Evolutionary conservation across 2,797 vertebrate genomes (phyloP), one percentile per base, ranked within the genome.

Genomic region (Protosalanx chinensis): DNA sequence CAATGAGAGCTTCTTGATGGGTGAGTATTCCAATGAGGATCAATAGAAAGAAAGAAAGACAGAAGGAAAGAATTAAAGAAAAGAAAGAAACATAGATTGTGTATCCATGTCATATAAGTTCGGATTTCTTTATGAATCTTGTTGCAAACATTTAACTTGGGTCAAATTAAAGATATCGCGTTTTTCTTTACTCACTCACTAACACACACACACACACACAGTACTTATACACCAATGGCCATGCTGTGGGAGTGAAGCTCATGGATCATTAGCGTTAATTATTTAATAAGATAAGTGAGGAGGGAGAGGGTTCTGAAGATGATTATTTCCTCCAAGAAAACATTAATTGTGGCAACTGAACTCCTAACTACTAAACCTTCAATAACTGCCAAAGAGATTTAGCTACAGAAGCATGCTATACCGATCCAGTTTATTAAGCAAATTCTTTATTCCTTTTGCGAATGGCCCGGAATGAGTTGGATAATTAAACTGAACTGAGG

Each of bases 281-380:
- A 66, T 66, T 66, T 66, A 27, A 66, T 49, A 66, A 66, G 64
- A 49, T 49, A 18, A 65, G 41, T 27, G 64, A 16, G 63, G 63
- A 41, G 18, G 64, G 41, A 16, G 64, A n/a, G 18, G 63, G 33
- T 41, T 27, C 20, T 15, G 6, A 51, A 7, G 46, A 67, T 32
- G 41, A 67, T 16, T 51, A 53, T 67, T 53, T 32, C 41, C 41
- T 67, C 41, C 27, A 51, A 16, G 46, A 67, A 67, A 53, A 32
- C 64, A 30, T 67, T 67, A 15, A 67, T 46, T 37, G n/a, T n/a
- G 62, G 33, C 6, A 20, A 64, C 20, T 12, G 33, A 35, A 64
- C 18, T 64, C 18, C 33, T 10, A 41, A 64, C 4, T 5, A 64
- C 7, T 35, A 41, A 64, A 7, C 65, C 29, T n/a, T 53, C 65